Evolutionary conservation across 2,888 invertebrate genomes (phyloP).

Genomic region (Pogonocherus hispidulus): DNA sequence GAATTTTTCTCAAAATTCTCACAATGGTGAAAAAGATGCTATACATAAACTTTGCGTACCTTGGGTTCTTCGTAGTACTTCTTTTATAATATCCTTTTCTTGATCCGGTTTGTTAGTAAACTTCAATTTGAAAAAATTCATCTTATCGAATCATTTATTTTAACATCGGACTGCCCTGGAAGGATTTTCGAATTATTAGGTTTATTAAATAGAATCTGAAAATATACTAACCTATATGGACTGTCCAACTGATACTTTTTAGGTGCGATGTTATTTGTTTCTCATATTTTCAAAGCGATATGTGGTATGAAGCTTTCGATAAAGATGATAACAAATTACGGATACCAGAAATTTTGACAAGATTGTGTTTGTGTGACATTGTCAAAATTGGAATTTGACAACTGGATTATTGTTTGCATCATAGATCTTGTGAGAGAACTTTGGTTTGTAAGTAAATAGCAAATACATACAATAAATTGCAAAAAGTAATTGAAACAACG

Average conservation of each 20-base stretch:
- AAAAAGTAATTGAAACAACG: no score
- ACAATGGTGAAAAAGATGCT: background rate
- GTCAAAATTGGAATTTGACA: slow-evolving; percentile 12
- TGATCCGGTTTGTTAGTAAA: slow-evolving; percentile 50
- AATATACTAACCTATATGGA: slow-evolving; percentile 13
- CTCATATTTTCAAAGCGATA: slow-evolving; percentile 1
- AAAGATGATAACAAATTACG: slow-evolving; percentile 21
- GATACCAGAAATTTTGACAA: slow-evolving; percentile 42
- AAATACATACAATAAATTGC: no score
- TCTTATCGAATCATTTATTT: slow-evolving; percentile 45
- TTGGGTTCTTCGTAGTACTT: slow-evolving; percentile 27
- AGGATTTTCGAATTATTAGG: background rate
- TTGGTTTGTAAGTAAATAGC: no score
- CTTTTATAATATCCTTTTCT: slow-evolving; percentile 22
- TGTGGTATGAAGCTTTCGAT: slow-evolving; percentile 9
- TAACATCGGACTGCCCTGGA: slow-evolving; percentile 45
- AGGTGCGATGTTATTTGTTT: background rate
- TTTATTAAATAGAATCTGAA: background rate
- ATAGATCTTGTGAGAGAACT: no score
- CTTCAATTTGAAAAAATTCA: slow-evolving; percentile 56
- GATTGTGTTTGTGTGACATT: slow-evolving; percentile 25
- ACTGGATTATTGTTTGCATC: no score
- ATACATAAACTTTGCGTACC: slow-evolving; percentile 36
- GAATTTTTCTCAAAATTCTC: background rate
- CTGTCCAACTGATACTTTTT: slow-evolving; percentile 10